Percentiles rank a stretch among this genome's conserved stretches.
These are phyloP conservation scores for Ormyrus pomaceus DNA, from an alignment of 2,888 invertebrate species.

Conservation along the genomic window DNA sequence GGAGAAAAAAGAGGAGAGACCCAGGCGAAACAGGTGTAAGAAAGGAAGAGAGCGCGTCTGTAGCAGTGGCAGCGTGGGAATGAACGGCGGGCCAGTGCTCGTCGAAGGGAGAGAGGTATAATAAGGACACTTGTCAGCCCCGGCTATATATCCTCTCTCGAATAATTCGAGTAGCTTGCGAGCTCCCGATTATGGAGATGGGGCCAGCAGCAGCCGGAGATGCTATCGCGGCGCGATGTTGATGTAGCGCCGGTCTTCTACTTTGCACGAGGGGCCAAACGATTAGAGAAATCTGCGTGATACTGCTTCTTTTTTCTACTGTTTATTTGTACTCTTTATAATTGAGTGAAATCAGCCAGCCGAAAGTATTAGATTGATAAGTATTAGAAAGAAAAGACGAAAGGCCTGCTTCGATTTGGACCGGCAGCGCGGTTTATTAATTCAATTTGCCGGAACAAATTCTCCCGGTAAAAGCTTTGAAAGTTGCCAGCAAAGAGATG, in stretches of 20 bases:
- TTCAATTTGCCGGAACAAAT: conserved; percentile 47
- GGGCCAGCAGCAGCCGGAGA: conserved; percentile 17
- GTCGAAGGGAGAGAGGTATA: conserved; percentile 55
- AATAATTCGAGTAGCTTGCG: conserved; percentile 33
- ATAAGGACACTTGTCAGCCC: conserved; percentile 65
- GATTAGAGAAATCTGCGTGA: background rate
- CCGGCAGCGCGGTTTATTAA: conserved; percentile 49
- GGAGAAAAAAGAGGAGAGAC: background rate
- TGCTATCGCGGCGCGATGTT: conserved; percentile 33
- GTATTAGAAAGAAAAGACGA: conserved; percentile 17
- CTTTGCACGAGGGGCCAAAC: background rate
- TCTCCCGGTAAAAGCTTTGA: conserved; percentile 22
- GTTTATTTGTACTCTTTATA: too few species aligned
- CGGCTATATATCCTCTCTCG: conserved; percentile 28
- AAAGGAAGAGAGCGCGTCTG: conserved; percentile 11
- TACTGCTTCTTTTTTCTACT: too few species aligned
- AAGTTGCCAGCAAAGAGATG: conserved; percentile 17
- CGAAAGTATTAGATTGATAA: too few species aligned
- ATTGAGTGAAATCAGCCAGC: too few species aligned
- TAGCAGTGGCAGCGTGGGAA: background rate
- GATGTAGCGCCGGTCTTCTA: conserved; percentile 8
- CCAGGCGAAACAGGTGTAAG: conserved; percentile 31
- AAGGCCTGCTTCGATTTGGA: conserved; percentile 57
- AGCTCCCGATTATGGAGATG: conserved; percentile 42
- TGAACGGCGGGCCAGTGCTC: background rate